phyloP scores from a whole-genome alignment of 2,888 invertebrate species.

The Frankliniella intonsa region DNA sequence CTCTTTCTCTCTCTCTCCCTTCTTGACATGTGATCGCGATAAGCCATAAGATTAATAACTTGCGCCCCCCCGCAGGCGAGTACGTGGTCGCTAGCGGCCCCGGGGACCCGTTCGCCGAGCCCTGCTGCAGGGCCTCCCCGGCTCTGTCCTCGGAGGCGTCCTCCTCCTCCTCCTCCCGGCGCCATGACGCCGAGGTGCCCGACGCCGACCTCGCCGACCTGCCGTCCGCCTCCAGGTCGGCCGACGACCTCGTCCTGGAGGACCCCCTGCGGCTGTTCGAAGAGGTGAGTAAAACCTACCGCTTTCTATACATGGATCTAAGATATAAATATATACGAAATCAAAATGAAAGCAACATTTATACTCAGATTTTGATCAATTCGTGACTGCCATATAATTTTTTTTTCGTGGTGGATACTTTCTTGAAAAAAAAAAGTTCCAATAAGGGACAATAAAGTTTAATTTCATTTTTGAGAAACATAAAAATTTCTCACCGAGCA shows the following conservation, averaged over 20 bases:
- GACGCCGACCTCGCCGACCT: conserved; percentile 43
- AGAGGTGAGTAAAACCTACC: neutral
- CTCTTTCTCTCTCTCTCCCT: conserved; percentile 29
- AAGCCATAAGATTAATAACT: conserved; percentile 12
- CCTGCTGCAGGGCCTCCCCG: neutral
- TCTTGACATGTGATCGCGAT: conserved; percentile 25
- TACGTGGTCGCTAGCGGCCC: neutral
- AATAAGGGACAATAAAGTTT: too few relatives aligned
- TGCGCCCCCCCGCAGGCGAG: neutral
- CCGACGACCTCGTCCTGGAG: conserved; percentile 45
- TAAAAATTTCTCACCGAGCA: too few relatives aligned
- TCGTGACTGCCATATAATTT: too few relatives aligned
- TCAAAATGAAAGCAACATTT: too few relatives aligned
- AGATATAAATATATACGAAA: too few relatives aligned
- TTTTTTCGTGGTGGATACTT: too few relatives aligned
- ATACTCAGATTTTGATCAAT: too few relatives aligned
- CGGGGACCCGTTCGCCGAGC: neutral
- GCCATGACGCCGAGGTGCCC: conserved; percentile 40
- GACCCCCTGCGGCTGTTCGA: conserved; percentile 52
- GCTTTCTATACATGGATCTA: neutral
- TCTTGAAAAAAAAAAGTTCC: too few relatives aligned
- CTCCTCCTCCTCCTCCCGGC: conserved; percentile 35
- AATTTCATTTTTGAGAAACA: too few relatives aligned
- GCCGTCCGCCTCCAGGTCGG: conserved; percentile 37
- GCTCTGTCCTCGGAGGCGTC: neutral